Evolutionary conservation across 2,113 vertebrate genomes (phyloP).

Genomic region (Pyxicephalus adspersus): DNA sequence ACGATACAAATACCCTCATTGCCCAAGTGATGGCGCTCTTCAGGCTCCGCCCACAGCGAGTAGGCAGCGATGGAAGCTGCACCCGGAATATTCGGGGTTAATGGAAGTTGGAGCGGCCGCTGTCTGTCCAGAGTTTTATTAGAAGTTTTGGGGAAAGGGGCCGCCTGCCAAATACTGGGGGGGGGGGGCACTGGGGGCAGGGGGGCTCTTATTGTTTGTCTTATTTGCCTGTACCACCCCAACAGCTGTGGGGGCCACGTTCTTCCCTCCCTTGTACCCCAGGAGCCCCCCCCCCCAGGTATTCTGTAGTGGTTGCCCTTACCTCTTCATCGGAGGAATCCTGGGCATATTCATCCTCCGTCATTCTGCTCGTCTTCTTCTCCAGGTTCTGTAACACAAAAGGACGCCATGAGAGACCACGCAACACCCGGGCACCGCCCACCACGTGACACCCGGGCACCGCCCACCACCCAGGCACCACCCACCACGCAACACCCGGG

Average conservation of each 20-base stretch:
- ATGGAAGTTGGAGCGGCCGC: background rate
- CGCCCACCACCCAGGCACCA: background rate
- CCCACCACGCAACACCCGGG: background rate
- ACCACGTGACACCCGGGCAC: background rate
- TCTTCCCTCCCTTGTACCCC: background rate
- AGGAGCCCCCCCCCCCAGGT: background rate
- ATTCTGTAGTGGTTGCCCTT: background rate
- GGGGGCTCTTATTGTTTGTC: too few relatives aligned
- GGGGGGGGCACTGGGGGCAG: constrained; percentile 9
- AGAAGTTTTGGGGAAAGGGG: constrained; percentile 9
- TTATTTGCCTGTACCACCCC: too few relatives aligned
- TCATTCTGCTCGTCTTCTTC: background rate
- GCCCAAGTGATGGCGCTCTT: too few relatives aligned
- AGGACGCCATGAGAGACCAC: background rate
- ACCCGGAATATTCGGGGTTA: background rate
- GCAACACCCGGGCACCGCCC: background rate
- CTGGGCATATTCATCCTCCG: constrained; percentile 12
- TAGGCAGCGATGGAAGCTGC: background rate
- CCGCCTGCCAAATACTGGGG: background rate
- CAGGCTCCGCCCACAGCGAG: background rate
- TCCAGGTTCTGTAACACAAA: background rate
- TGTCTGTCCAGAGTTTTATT: constrained; percentile 33
- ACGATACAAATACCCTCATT: too few relatives aligned
- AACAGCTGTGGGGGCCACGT: too few relatives aligned
- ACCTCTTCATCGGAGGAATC: constrained; percentile 39